Base-by-base conservation (phyloP, 2,797 vertebrate genomes). In the Ctenosaura bakeri region DNA sequence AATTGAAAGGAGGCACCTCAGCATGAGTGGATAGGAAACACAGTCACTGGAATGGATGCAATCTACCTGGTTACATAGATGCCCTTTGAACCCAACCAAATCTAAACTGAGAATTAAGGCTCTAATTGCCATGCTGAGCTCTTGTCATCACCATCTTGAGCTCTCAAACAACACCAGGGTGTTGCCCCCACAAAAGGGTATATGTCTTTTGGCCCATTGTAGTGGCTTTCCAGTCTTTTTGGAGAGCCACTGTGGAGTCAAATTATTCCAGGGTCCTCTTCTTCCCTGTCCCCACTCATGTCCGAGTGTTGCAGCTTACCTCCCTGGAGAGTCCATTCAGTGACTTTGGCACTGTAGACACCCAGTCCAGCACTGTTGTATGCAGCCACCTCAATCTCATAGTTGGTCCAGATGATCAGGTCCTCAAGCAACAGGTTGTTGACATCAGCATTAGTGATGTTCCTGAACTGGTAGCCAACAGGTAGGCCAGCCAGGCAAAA, bases 341-440 rank as follows among this genome's bases (percentile, higher is more conserved):
- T 99, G 90, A 99, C 99, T 92, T 98, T 99, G 93, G 98, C 96
- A 96, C 98, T 99, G 97, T 99, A 99, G 77, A 98, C 97, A 0
- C 99, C 99, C 92, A 99, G 95, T n/a, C 99, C 99, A 0, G 99
- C 99, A 0, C 98, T 98, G 78, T 99, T 99, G 96, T 98, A 99
- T 0, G 99, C 99, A 0, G 99, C 99, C 96, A 99, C 98, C 95
- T 99, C 98, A 0, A 99, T 99, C 97, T 99, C 99, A 0, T 99
- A 99, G 97, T 99, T 99, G 88, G 99, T 99, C 99, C 99, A 99
- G 95, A 99, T 99, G 97, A 99, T 99, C 93, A 99, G 98, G 79
- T 99, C 99, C 91, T 99, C 99, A 94, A 99, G 97, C 0, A 99
- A 97, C 89, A 99, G 97, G 94, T 98, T 99, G 95, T 98, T 99